Base-by-base conservation (phyloP, 2,113 vertebrate species). In the Zosterops lateralis region DNA sequence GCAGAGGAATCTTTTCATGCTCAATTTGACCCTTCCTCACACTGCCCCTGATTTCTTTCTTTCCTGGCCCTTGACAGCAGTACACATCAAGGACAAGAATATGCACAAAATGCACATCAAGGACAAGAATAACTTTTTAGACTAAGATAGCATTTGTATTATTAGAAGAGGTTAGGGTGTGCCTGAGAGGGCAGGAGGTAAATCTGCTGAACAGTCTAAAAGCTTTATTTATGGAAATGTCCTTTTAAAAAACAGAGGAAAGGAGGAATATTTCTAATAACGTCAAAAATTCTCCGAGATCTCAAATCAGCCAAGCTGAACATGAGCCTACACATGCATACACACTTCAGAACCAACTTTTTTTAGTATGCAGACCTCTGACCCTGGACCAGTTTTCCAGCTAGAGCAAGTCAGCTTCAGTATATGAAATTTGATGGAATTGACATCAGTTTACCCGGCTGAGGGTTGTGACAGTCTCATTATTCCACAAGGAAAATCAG, bases 131-230 rank as follows among this genome's bases (percentile, higher is more conserved):
- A 95, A 90, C 82, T 87, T 84, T 95, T 81, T 74, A 74, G 60
- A 67, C 65, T 71, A 61, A 87, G 77, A 93, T 77, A 93, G 74
- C 44, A 42, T 93, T 93, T 84, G 51, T 95, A 91, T 95, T 95
- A 86, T 95, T 95, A 86, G 79, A 62, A 91, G 64, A 92, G 91
- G 90, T 91, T 96, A 92, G 90, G 93, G 91, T 86, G 91, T 92
- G 94, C 90, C 90, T 71, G 32, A n/a, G n/a, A 96, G 88, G 86
- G 68, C 76, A 94, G 80, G 79, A 95, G 93, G 85, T 71, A 95
- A 94, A 95, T 91, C 72, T 95, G 94, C 92, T 94, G 90, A 96
- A 45, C 82, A 81, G 67, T 32, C 71, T 83, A 74, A 96, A 92
- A 92, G 44, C 56, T 92, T 85, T 94, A 94, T 95, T 96, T 95